These are phyloP conservation scores for Cryptops parisi DNA, from an alignment of 2,888 invertebrate species.

Conservation along the genomic window DNA sequence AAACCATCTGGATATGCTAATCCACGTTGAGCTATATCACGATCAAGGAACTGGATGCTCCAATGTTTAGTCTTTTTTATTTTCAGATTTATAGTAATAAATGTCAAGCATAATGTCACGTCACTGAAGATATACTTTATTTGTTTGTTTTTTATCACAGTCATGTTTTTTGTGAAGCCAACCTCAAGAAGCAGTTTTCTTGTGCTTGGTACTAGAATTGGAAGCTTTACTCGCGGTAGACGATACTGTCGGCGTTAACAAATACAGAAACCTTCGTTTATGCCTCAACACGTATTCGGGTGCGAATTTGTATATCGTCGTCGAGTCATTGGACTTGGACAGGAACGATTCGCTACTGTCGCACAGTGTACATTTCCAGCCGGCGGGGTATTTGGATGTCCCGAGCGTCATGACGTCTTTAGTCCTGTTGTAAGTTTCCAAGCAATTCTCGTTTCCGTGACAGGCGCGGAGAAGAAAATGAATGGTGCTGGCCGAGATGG, in stretches of 20 bases:
- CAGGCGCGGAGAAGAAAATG: background rate
- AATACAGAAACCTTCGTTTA: background rate
- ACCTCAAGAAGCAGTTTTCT: too few species aligned
- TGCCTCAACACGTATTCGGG: background rate
- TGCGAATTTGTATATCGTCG: background rate
- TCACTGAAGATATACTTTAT: too few species aligned
- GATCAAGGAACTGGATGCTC: too few species aligned
- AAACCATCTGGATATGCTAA: too few species aligned
- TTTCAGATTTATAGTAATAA: too few species aligned
- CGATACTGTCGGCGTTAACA: background rate
- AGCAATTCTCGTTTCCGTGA: background rate
- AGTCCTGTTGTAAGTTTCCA: background rate
- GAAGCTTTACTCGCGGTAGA: background rate
- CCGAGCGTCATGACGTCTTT: background rate
- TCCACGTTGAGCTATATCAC: too few species aligned
- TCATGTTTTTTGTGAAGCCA: too few species aligned
- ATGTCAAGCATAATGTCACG: too few species aligned
- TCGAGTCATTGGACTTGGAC: background rate
- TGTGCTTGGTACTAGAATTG: background rate
- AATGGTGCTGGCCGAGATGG: background rate
- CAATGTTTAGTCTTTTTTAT: too few species aligned
- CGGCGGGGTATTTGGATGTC: background rate
- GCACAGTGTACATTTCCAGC: constrained; percentile 8
- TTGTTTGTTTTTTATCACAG: too few species aligned
- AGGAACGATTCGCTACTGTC: background rate